Base-by-base conservation (phyloP, 1,140 invertebrate genomes). In the Papilio dardanus region DNA sequence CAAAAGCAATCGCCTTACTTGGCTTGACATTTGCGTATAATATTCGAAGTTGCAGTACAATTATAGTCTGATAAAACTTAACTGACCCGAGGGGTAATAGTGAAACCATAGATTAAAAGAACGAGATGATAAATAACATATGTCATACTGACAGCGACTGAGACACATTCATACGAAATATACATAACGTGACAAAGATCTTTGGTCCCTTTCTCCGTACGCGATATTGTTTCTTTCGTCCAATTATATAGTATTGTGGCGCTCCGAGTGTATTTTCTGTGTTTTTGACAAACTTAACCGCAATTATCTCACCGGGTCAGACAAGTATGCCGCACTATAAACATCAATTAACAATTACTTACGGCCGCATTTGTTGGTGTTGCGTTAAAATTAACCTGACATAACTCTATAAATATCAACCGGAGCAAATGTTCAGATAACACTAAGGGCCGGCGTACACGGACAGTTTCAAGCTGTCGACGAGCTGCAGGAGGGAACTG, bases 11-110 rank as follows among this genome's bases (percentile, higher is more conserved):
- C 31, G 66, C 10, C 33, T 10, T 33, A 37, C 14, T 14, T 7
- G 33, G 66, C 66, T 33, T 40, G 66, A 68, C 66, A 68, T 68
- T 68, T 68, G 66, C 66, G 66, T 68, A 24, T 58, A 58, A 58
- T 24, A 19, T 24, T 19, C 14, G 50, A 58, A 24, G 14, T 21
- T 12, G 50, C 19, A 10, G 21, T 3, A 24, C 19, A 5, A 50
- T 58, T 58, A 42, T n/a, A 42, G 40, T 42, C 8, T 4, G 40
- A 42, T 14, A 16, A n/a, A 42, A 42, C 40, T 42, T 42, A 16
- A n/a, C 40, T 42, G 40, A 42, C 40, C 40, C 40, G 40, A 16
- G 14, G 16, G 40, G 40, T 16, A 42, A 42, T 16, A 16, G 16
- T 42, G 40, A 42, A 42, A 42, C 40, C n/a, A n/a, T 42, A 42